Percentiles rank a stretch among this genome's conserved stretches.
phyloP scores from a whole-genome alignment of 2,888 invertebrate species.

The Eupithecia insigniata region DNA sequence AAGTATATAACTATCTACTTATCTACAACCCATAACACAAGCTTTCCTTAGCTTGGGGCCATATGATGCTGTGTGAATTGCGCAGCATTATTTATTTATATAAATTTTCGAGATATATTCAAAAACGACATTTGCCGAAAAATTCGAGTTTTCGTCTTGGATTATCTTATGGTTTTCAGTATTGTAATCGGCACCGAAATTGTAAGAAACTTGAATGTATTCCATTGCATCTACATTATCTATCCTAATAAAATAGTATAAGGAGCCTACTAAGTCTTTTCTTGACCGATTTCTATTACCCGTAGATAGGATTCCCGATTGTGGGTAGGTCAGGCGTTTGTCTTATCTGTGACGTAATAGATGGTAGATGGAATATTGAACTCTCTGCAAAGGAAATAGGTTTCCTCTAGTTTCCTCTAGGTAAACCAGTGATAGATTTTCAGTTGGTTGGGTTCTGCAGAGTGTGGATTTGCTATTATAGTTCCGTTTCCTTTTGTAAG shows the following conservation, averaged over 20 bases:
- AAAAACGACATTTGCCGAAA: not conserved
- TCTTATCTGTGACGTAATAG: conserved; percentile 51
- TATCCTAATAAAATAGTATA: not conserved
- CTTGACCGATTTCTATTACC: conserved; percentile 45
- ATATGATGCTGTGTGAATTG: not conserved
- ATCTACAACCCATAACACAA: too few relatives aligned
- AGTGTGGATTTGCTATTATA: not conserved
- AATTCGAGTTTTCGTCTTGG: not conserved
- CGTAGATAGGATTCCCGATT: conserved; percentile 41
- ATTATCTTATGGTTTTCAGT: not conserved
- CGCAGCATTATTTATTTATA: not conserved
- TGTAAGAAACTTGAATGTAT: not conserved
- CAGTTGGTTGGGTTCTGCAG: not conserved
- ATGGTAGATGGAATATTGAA: conserved; percentile 51
- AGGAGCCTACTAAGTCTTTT: conserved; percentile 19
- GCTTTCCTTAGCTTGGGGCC: too few relatives aligned
- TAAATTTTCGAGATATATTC: not conserved
- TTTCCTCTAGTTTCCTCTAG: conserved; percentile 23
- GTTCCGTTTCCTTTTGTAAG: not conserved
- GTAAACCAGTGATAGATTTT: conserved; percentile 2
- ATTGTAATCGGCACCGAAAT: not conserved
- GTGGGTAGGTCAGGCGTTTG: conserved; percentile 42
- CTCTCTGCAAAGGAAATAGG: conserved; percentile 34
- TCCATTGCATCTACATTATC: not conserved
- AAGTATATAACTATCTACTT: too few relatives aligned